These are phyloP conservation scores for Apamea monoglypha DNA, from an alignment of 2,888 invertebrate species.

Conservation along the genomic window DNA sequence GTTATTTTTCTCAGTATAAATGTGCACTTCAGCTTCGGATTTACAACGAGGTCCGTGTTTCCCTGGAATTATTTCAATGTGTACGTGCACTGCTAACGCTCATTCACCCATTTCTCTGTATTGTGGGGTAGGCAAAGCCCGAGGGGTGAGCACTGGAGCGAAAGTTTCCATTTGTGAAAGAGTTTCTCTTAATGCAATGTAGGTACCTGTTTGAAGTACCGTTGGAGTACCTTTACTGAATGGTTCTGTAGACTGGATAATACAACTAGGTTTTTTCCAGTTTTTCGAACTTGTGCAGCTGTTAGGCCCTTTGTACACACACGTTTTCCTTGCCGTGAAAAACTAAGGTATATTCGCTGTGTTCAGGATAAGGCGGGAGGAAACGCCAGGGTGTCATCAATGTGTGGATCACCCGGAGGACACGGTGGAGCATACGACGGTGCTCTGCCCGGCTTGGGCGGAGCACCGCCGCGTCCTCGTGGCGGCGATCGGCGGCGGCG, in stretches of 20 bases:
- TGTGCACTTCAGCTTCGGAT: background rate
- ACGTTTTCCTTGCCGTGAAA: background rate
- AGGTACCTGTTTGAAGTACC: constrained; percentile 18
- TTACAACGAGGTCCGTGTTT: constrained; percentile 19
- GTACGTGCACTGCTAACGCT: constrained; percentile 29
- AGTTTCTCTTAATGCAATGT: constrained; percentile 54
- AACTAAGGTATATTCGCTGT: background rate
- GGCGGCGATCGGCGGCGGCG: too few species aligned
- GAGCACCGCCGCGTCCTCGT: too few species aligned
- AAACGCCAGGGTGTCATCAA: too few species aligned
- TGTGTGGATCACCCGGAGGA: too few species aligned
- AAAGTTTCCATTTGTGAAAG: constrained; percentile 62
- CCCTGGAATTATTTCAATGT: constrained; percentile 27
- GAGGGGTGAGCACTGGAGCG: constrained; percentile 54
- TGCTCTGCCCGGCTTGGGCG: too few species aligned
- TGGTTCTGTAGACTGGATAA: constrained; percentile 10
- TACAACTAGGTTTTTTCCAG: background rate
- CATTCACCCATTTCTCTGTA: constrained; percentile 40
- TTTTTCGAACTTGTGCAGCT: too few species aligned
- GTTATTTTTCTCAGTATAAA: background rate
- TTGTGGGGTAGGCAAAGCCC: constrained; percentile 44
- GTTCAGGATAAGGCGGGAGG: too few species aligned
- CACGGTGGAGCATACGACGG: too few species aligned
- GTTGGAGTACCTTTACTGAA: constrained; percentile 24
- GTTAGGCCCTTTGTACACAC: background rate